Conservation (phyloP, 2,113 vertebrate species). For the Hypomesus transpacificus region DNA sequence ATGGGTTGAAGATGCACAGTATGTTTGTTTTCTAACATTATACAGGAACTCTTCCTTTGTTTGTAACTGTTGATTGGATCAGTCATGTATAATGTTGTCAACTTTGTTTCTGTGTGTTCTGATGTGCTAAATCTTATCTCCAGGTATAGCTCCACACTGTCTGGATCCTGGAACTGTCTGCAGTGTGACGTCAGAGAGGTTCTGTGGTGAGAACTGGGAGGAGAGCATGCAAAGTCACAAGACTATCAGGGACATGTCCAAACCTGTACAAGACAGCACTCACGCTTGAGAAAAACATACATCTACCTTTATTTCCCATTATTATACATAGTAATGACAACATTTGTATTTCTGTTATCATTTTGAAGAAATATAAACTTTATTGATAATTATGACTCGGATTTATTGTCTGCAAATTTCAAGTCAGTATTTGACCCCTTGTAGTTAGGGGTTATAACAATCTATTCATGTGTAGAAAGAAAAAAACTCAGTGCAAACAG, state of each 20-base stretch:
- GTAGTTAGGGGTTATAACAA: too few species aligned
- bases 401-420: too few species aligned
- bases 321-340: too few species aligned
- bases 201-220: constrained; percentile 90
- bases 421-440: too few species aligned
- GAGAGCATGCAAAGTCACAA: constrained; percentile 82
- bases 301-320: neutral
- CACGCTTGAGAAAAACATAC: constrained; percentile 19
- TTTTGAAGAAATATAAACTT: constrained; percentile 10
- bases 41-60: neutral
- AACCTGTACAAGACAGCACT: constrained; percentile 35
- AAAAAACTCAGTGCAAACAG: neutral
- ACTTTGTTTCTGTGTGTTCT: neutral
- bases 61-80: neutral
- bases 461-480: neutral
- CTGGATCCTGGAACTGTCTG: constrained; percentile 85
- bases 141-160: constrained; percentile 90
- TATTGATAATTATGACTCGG: too few species aligned
- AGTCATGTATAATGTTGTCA: neutral
- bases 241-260: constrained; percentile 85
- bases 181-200: constrained; percentile 78
- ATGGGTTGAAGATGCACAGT: neutral
- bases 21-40: neutral
- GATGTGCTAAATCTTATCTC: neutral
- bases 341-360: neutral